phyloP scores from a whole-genome alignment of 2,113 vertebrate species.

The Lepisosteus osseus region DNA sequence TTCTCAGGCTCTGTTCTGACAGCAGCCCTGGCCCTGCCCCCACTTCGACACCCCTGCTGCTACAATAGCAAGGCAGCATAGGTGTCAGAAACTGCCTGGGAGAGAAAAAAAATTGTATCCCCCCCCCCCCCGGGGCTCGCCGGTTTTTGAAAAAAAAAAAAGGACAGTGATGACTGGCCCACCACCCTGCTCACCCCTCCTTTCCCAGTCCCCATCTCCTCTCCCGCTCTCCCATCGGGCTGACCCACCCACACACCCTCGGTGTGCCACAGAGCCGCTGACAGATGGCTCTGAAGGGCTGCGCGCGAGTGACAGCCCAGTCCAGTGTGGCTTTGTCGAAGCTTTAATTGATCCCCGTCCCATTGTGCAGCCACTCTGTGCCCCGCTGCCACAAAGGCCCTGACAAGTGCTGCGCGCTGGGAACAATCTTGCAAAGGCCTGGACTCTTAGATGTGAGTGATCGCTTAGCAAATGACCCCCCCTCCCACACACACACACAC shows the following conservation, averaged over 20 bases:
- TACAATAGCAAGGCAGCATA: slow-evolving; percentile 70
- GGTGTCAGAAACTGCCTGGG: slow-evolving; percentile 64
- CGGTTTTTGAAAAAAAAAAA: slow-evolving; percentile 69
- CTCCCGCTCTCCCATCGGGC: slow-evolving; percentile 47
- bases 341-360: slow-evolving; percentile 76
- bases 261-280: slow-evolving; percentile 69
- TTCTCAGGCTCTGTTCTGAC: slow-evolving; percentile 64
- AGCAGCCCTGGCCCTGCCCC: slow-evolving; percentile 36
- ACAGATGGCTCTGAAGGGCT: slow-evolving; percentile 75
- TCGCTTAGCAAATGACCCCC: slow-evolving; percentile 67
- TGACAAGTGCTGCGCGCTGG: slow-evolving; percentile 72
- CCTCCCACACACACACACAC: not conserved
- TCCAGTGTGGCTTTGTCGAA: slow-evolving; percentile 73
- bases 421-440: slow-evolving; percentile 75
- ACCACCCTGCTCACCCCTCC: slow-evolving; percentile 38
- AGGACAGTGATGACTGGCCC: slow-evolving; percentile 70
- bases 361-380: slow-evolving; percentile 57
- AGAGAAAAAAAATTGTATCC: slow-evolving; percentile 39
- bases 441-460: slow-evolving; percentile 69
- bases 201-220: slow-evolving; percentile 57
- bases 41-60: slow-evolving; percentile 67
- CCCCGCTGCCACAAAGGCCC: slow-evolving; percentile 70
- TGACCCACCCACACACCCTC: slow-evolving; percentile 53
- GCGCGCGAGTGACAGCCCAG: slow-evolving; percentile 66
- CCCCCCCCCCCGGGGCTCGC: slow-evolving; percentile 60